Evolutionary conservation across 1,140 invertebrate genomes (phyloP).

Genomic region (Procambarus virginalis): DNA sequence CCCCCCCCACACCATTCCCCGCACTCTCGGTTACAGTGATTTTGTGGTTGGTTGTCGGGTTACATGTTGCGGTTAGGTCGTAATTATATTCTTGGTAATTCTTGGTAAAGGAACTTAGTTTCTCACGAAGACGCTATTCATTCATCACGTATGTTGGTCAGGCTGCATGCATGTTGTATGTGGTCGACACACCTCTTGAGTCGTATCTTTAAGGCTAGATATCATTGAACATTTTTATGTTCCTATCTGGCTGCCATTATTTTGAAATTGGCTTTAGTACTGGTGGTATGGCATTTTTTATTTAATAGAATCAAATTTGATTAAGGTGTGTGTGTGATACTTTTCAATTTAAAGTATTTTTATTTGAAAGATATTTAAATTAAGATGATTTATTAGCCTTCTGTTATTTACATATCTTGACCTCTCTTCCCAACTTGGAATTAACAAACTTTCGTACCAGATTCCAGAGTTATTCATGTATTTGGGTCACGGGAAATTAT

Average conservation of each 20-base stretch:
- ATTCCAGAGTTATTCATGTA: too few species aligned
- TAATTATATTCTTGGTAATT: background rate
- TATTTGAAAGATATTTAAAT: too few species aligned
- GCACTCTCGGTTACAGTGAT: background rate
- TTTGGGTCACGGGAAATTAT: too few species aligned
- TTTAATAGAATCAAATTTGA: background rate
- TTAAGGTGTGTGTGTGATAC: background rate
- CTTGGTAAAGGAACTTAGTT: background rate
- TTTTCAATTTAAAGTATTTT: too few species aligned
- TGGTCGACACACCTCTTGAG: too few species aligned
- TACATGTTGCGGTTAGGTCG: background rate
- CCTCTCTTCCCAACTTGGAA: too few species aligned
- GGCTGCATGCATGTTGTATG: background rate
- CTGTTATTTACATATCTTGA: too few species aligned
- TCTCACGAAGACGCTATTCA: background rate
- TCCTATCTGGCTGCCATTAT: background rate
- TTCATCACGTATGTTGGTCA: background rate
- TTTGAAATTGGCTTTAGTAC: background rate
- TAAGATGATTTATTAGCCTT: too few species aligned
- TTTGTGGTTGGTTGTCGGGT: background rate
- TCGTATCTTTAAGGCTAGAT: background rate
- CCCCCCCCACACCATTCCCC: too few species aligned
- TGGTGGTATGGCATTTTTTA: background rate
- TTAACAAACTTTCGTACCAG: too few species aligned
- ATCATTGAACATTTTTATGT: background rate